phyloP scores from a whole-genome alignment of 2,113 vertebrate species.

The Oreochromis niloticus region DNA sequence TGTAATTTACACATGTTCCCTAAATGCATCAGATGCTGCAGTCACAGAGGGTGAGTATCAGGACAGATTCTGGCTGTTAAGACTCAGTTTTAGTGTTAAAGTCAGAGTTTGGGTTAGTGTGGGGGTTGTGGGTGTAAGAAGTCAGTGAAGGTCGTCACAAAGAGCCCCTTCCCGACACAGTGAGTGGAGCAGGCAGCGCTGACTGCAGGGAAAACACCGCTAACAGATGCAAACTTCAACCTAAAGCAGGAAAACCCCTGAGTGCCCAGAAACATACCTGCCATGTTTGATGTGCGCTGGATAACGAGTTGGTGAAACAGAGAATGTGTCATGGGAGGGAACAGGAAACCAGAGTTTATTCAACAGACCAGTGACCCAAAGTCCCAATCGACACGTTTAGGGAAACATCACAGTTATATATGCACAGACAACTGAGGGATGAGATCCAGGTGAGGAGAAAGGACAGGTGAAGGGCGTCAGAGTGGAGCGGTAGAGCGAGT shows the following conservation, averaged over 20 bases:
- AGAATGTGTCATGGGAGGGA: neutral
- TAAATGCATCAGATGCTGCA: neutral
- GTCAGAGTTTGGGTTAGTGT: neutral
- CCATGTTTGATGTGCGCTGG: neutral
- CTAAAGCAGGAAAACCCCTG: neutral
- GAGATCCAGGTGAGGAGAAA: neutral
- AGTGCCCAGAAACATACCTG: neutral
- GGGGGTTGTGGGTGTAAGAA: rapidly evolving
- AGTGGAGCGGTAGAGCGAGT: rapidly evolving
- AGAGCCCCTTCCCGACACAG: neutral
- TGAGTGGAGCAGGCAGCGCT: too few relatives aligned
- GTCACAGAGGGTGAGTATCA: neutral
- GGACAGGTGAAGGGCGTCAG: neutral
- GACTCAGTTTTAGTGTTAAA: neutral
- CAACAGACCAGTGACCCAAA: neutral
- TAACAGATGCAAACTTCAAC: neutral
- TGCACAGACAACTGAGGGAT: neutral
- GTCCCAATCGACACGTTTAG: neutral
- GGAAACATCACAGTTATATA: neutral
- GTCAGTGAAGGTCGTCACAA: neutral
- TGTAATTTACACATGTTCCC: neutral
- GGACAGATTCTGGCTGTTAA: neutral
- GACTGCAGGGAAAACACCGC: neutral
- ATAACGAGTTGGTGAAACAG: neutral
- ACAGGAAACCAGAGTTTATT: neutral